Percentiles rank a stretch among this genome's conserved stretches.
phyloP scores from a whole-genome alignment of 2,797 vertebrate genomes.

The Masticophis lateralis region DNA sequence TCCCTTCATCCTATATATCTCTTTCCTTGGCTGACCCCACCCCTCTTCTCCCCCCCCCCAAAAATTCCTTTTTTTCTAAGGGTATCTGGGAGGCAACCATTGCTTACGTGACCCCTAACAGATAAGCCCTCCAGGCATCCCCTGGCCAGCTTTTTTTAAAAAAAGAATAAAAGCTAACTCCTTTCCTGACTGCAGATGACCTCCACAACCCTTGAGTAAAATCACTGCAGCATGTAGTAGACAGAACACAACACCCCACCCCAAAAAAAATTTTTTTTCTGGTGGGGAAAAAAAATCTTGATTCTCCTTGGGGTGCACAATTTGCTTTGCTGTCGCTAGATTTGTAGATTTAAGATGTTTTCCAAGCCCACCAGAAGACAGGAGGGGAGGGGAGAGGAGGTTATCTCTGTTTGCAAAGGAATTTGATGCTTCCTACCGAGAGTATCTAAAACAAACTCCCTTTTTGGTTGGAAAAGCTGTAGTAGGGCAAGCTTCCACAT shows the following conservation, averaged over 20 bases:
- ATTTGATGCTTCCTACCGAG: background rate
- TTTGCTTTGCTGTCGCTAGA: background rate
- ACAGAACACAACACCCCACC: background rate
- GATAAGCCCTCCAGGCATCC: background rate
- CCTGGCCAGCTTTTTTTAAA: background rate
- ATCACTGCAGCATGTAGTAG: background rate
- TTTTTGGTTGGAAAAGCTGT: background rate
- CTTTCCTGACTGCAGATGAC: background rate
- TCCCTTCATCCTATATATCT: background rate
- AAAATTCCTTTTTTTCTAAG: background rate
- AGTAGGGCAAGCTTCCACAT: background rate
- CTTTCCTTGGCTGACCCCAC: background rate
- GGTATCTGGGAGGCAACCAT: background rate
- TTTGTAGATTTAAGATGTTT: background rate
- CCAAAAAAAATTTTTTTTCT: background rate
- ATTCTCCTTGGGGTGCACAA: background rate
- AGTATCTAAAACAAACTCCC: background rate
- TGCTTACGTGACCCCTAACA: background rate
- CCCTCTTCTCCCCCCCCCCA: background rate
- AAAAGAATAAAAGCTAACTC: background rate
- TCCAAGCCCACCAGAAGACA: background rate
- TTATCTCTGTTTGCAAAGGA: background rate
- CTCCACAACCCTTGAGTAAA: background rate
- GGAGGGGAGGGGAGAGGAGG: accelerated
- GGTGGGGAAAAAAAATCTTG: background rate